Percentiles rank a stretch among this genome's conserved stretches.
Conservation (phyloP, 2,797 vertebrate genomes). For the Diglossa cyanea region DNA sequence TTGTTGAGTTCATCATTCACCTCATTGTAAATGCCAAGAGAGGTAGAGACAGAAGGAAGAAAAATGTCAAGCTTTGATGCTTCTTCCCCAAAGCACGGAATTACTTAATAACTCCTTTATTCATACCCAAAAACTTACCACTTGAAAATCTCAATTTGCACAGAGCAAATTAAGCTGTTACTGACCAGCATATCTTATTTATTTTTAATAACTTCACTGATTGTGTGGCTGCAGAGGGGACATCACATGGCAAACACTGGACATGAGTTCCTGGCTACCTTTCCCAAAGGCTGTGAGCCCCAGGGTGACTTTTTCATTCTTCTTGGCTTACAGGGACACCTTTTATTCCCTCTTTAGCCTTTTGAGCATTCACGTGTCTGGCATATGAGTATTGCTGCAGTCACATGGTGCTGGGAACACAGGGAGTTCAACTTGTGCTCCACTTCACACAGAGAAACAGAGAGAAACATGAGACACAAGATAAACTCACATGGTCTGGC, state of each 20-base stretch:
- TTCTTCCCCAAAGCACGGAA: not conserved
- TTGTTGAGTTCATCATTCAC: not conserved
- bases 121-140: not conserved
- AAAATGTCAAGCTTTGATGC: not conserved
- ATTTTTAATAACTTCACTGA: not conserved
- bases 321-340: not conserved
- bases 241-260: not conserved
- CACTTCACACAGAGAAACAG: not conserved
- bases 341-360: not conserved
- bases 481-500: not conserved
- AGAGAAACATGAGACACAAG: not conserved
- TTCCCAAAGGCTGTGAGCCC: not conserved
- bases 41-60: not conserved
- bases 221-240: not conserved
- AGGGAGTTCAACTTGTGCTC: not conserved
- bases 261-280: not conserved
- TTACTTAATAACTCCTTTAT: not conserved
- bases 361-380: not conserved
- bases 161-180: not conserved
- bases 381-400: not conserved
- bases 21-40: not conserved
- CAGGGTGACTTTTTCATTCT: not conserved
- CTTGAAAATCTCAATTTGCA: constrained; percentile 27
- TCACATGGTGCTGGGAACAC: not conserved
- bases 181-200: not conserved